These are phyloP conservation scores for Gari tellinella DNA, from an alignment of 2,888 invertebrate species.

Conservation along the genomic window DNA sequence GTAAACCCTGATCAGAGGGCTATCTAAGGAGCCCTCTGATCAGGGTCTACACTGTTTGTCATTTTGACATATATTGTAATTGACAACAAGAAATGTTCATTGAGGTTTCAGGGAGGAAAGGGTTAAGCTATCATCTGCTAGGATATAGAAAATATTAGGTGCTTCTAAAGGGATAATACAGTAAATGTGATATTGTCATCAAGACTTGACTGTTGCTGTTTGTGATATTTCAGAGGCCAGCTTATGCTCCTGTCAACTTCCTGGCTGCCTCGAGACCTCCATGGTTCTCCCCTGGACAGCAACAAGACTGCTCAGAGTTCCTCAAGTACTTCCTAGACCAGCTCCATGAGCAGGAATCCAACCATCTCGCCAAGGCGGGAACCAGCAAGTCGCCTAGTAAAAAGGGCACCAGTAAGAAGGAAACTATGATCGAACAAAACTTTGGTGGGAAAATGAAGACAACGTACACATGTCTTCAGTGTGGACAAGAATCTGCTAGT, in stretches of 20 bases:
- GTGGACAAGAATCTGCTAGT: conserved; percentile 90
- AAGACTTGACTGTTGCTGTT: no score
- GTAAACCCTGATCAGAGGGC: no score
- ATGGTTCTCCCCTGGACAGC: conserved; percentile 91
- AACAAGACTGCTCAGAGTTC: conserved; percentile 96
- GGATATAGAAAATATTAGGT: no score
- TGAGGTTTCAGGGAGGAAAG: no score
- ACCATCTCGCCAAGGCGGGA: conserved; percentile 6
- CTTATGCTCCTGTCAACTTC: conserved; percentile 90
- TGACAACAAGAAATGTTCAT: no score
- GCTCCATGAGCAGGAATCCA: conserved; percentile 89
- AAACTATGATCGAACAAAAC: conserved; percentile 88
- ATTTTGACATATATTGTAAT: no score
- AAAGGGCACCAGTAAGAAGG: conserved; percentile 7
- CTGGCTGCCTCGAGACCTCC: conserved; percentile 90
- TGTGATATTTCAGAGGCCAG: conserved; percentile 84
- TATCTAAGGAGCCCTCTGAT: no score
- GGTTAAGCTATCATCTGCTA: no score
- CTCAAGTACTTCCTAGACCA: conserved; percentile 90
- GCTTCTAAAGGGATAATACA: no score
- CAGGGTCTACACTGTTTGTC: no score
- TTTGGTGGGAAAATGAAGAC: conserved; percentile 92
- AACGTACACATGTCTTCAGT: conserved; percentile 90
- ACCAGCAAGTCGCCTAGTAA: conserved; percentile 25
- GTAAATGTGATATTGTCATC: no score